These are phyloP conservation scores for Tetragnatha montana DNA, from an alignment of 2,888 invertebrate genomes.

Conservation along the genomic window DNA sequence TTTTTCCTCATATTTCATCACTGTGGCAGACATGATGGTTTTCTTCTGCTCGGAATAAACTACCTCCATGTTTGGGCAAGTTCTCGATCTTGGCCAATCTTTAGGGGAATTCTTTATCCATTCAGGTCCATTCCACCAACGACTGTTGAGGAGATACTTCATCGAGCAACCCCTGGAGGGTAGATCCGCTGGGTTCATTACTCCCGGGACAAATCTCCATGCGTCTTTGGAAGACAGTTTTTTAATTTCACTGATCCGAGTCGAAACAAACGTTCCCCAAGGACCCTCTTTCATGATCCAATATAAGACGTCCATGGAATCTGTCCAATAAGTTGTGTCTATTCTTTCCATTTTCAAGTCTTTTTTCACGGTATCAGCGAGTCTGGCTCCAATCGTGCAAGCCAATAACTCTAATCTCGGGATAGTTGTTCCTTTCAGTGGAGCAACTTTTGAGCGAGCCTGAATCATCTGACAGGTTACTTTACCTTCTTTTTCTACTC, in stretches of 20 bases:
- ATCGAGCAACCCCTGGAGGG: background rate
- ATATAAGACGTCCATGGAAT: background rate
- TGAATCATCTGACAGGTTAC: no score
- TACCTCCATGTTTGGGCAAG: background rate
- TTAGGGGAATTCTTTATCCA: background rate
- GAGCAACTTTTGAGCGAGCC: no score
- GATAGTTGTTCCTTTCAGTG: no score
- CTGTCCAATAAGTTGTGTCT: background rate
- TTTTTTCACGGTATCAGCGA: background rate
- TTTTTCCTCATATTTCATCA: background rate
- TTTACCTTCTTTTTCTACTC: no score
- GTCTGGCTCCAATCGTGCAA: background rate
- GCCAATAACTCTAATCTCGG: no score
- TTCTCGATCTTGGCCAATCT: background rate
- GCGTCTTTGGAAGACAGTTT: background rate
- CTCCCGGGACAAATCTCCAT: constrained; percentile 18
- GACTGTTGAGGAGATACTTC: background rate
- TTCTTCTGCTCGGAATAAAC: constrained; percentile 25
- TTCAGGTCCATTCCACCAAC: constrained; percentile 2
- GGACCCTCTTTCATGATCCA: constrained; percentile 13
- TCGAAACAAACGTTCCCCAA: constrained; percentile 8
- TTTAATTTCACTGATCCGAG: constrained; percentile 8
- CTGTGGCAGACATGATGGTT: background rate
- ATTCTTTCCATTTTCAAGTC: background rate
- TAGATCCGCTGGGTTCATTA: background rate